Base-by-base conservation (phyloP, 2,888 invertebrate species). In the Elmis aenea region DNA sequence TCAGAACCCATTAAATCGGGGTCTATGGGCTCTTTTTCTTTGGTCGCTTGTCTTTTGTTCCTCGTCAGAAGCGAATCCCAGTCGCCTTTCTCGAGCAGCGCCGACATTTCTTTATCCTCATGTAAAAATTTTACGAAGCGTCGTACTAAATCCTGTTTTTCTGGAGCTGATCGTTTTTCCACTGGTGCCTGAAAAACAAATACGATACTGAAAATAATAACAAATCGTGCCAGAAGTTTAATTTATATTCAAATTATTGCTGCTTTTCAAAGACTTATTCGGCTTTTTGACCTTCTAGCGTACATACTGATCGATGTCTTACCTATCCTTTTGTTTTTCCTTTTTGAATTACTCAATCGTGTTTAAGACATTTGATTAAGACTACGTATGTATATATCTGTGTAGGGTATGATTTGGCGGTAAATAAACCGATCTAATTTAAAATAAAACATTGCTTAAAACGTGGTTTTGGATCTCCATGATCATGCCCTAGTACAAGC, bases 51-150 rank as follows among this genome's bases (percentile, higher is more conserved):
- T 5, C 57, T 35, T 28, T 43, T 51, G 16, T 42, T 33, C 4
- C 52, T 33, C 10, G 33, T 27, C 15, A 51, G 22, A 2, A 30
- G 20, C 12, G 26, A 21, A 8, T 29, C 9, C 15, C 15, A 25
- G 9, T 14, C 16, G 1, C 9, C 12, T 6, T 22, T 18, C 1
- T 26, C 24, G 3, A 39, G 5, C 14, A 15, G 33, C 18, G 15
- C 28, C n/a, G 45, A 31, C 16, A 62, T 46, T 38, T 63, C 54
- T 38, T 54, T 50, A 39, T 67, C 65, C 38, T 66, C 59, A 16
- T 57, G 48, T 2, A 67, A 48, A 33, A 66, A 67, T 42, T 66
- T 57, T 5, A 54, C 57, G 10, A 67, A 58, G 23, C 54, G 60
- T 16, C 57, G 51, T 18, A 52, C 46, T 12, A 66, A 43, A 18